Conservation (phyloP, 1,140 invertebrate genomes). For the Lepidostoma basale region DNA sequence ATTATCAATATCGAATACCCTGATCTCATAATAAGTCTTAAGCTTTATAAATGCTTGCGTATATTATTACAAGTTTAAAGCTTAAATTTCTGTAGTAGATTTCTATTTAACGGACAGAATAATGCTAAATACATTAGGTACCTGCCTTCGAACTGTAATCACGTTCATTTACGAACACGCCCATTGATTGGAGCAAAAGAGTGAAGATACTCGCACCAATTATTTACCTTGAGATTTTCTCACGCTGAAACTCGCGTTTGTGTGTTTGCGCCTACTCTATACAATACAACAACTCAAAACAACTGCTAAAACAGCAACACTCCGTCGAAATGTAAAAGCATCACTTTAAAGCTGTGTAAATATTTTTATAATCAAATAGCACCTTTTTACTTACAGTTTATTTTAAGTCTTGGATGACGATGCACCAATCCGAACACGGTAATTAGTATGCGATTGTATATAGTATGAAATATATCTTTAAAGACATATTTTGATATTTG, state of each 20-base stretch:
- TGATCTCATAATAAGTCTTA: too few relatives aligned
- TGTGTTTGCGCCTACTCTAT: constrained; percentile 1
- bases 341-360: too few relatives aligned
- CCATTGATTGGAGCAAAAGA: constrained; percentile 14
- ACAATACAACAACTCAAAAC: too few relatives aligned
- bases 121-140: too few relatives aligned
- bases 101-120: too few relatives aligned
- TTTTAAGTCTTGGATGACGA: not conserved
- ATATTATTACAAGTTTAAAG: too few relatives aligned
- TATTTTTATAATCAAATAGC: too few relatives aligned
- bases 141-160: too few relatives aligned
- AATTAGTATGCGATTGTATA: not conserved
- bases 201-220: constrained; percentile 41
- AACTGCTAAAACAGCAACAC: not conserved
- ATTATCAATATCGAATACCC: too few relatives aligned
- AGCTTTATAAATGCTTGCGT: too few relatives aligned
- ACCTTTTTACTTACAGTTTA: not conserved
- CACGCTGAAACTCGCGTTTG: constrained; percentile 49
- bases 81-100: too few relatives aligned
- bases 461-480: not conserved
- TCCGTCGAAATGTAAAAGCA: not conserved
- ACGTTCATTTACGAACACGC: constrained; percentile 17
- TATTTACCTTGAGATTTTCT: constrained; percentile 56
- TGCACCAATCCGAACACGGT: constrained; percentile 2
- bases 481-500: not conserved